phyloP scores from a whole-genome alignment of 1,140 invertebrate species.

The Macrotrachela quadricornifera region DNA sequence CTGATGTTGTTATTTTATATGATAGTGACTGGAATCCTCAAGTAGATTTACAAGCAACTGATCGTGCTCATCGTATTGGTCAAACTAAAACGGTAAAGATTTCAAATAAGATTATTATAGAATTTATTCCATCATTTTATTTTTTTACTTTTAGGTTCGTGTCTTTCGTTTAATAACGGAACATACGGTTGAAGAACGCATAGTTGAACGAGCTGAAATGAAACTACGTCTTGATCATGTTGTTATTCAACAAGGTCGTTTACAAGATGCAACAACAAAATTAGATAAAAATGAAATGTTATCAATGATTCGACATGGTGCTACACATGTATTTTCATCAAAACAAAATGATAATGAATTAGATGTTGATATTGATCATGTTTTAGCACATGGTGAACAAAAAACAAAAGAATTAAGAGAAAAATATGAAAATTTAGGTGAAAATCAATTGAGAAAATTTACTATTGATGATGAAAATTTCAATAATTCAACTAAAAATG shows the following conservation, averaged over 20 bases:
- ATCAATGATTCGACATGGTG: slow-evolving; percentile 92
- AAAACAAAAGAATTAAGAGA: slow-evolving; percentile 72
- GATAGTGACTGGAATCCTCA: slow-evolving; percentile 99
- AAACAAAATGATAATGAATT: slow-evolving; percentile 84
- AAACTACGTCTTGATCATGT: slow-evolving; percentile 70
- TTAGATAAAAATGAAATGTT: slow-evolving; percentile 96
- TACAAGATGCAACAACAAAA: slow-evolving; percentile 38
- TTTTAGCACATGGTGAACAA: slow-evolving; percentile 54
- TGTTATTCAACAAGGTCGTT: slow-evolving; percentile 74
- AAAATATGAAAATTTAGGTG: slow-evolving; percentile 67
- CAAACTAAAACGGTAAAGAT: slow-evolving; percentile 88
- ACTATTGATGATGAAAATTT: slow-evolving; percentile 49
- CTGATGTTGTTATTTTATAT: slow-evolving; percentile 90
- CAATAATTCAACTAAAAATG: slow-evolving; percentile 4
- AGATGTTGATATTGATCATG: slow-evolving; percentile 89
- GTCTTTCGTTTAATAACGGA: slow-evolving; percentile 76
- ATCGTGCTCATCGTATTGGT: slow-evolving; percentile 94
- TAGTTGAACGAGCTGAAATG: slow-evolving; percentile 89
- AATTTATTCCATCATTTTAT: no score
- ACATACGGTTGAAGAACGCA: slow-evolving; percentile 96
- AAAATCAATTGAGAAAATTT: slow-evolving; percentile 73
- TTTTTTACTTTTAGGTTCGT: no score
- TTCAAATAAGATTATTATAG: no score
- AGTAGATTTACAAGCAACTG: slow-evolving; percentile 74
- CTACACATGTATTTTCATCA: slow-evolving; percentile 91